Evolutionary conservation across 2,113 vertebrate species (phyloP).

Genomic region (Oryzias curvinotus): DNA sequence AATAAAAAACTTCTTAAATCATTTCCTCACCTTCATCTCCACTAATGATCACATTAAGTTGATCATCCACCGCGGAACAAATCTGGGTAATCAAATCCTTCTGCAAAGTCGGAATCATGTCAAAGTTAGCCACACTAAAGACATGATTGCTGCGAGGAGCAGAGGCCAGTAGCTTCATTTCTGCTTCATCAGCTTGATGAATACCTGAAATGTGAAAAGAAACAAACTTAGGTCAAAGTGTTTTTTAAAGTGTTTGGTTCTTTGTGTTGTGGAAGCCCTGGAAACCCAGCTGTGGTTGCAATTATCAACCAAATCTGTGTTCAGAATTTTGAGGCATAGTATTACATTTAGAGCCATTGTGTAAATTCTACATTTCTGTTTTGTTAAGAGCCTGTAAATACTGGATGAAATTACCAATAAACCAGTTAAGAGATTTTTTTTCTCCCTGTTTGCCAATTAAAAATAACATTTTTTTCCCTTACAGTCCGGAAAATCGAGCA

Average conservation of each 20-base stretch:
- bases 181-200: conserved; percentile 87
- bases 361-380: conserved; percentile 31
- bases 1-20: no score
- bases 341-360: conserved; percentile 17
- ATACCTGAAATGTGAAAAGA: conserved; percentile 75
- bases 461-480: conserved; percentile 21
- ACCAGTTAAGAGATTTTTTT: conserved; percentile 27
- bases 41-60: conserved; percentile 84
- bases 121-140: conserved; percentile 84
- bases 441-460: conserved; percentile 25
- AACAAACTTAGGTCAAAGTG: background rate
- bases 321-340: conserved; percentile 19
- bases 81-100: conserved; percentile 85
- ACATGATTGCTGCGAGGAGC: conserved; percentile 84
- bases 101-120: conserved; percentile 85
- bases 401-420: conserved; percentile 31
- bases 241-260: background rate
- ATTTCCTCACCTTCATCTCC: conserved; percentile 87
- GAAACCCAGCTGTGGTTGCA: background rate
- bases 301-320: background rate
- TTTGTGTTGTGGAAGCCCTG: conserved; percentile 4
- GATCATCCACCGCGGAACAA: conserved; percentile 88
- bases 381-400: conserved; percentile 25
- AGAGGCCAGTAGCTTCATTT: conserved; percentile 89
- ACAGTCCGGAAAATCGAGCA: conserved; percentile 55